Percentiles rank a stretch among this genome's conserved stretches.
These are phyloP conservation scores for Leptura quadrifasciata DNA, from an alignment of 2,888 invertebrate genomes.

Conservation along the genomic window DNA sequence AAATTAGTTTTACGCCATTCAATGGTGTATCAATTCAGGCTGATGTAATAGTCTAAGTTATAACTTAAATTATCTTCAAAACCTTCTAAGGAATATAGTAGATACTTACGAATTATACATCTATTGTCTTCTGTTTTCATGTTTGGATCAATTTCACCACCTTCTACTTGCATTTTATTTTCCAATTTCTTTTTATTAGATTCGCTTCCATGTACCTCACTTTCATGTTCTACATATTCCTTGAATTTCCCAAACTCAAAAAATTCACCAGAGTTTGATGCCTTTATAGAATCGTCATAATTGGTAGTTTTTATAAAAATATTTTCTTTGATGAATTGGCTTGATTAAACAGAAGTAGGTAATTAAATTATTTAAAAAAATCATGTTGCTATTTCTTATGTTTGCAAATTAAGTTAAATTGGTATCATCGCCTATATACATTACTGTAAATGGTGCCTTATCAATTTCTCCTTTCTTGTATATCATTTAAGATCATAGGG, in stretches of 20 bases:
- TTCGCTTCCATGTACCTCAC: neutral
- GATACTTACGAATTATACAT: slow-evolving; percentile 1
- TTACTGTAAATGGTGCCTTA: no score
- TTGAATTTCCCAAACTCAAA: neutral
- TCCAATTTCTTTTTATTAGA: neutral
- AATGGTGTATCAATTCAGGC: neutral
- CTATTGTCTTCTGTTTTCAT: neutral
- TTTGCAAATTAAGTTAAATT: no score
- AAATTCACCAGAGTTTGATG: neutral
- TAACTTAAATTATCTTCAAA: no score
- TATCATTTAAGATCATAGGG: no score
- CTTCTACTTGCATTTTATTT: neutral
- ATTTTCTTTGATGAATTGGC: neutral
- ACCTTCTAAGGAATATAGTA: neutral
- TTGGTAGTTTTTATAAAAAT: neutral
- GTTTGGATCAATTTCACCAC: neutral
- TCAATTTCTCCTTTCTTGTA: no score
- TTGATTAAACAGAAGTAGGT: neutral
- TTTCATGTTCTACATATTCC: neutral
- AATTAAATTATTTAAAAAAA: no score
- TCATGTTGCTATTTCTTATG: no score
- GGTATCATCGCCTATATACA: no score
- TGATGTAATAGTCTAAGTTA: no score
- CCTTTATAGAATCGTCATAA: neutral
- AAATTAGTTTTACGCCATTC: no score